Base-by-base conservation (phyloP, 1,140 invertebrate genomes). In the Nephotettix cincticeps region DNA sequence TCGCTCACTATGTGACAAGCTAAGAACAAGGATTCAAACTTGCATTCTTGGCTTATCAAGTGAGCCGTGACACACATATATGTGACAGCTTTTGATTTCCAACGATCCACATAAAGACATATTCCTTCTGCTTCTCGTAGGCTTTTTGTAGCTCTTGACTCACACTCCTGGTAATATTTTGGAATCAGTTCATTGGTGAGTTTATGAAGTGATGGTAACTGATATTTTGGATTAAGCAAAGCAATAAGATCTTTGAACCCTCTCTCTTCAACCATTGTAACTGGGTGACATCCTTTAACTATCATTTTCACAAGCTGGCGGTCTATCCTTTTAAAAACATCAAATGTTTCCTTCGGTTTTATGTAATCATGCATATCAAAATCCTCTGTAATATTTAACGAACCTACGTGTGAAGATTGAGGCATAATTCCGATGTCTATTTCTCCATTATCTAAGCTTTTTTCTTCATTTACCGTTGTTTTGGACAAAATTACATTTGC, bases 331-430 rank as follows among this genome's bases (percentile, higher is more conserved):
- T 61, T 25, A 27, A 25, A 14, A 29, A 29, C 2, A 25, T 9
- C 25, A 6, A 25, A 14, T 27, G 11, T 61, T 61, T 28, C 23
- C 25, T 61, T 61, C 28, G 56, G 56, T 61, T 29, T 61, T 1
- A 61, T 61, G n/a, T 28, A 61, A 27, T 61, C 56, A 6, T 61
- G 21, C 23, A 61, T 61, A 28, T 61, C 56, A 61, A 61, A 25
- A 25, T 61, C 56, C 9, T 27, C 25, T 2, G 9, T 29, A 9
- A 21, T 23, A 9, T 27, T 23, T 27, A 61, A n/a, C 4, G 21
- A 9, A 11, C 28, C 56, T 21, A 25, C 28, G 6, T 61, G 56
- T 25, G 56, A 61, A 2, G 56, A 4, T n/a, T 29, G 56, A 61
- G 13, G 6, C 2, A 23, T 61, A 29, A 2, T 61, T 36, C 32